A percentile compares a stretch with the other conserved stretches of the same genome.
Conservation (phyloP, 2,797 vertebrate genomes). For the Distichodus sexfasciatus region DNA sequence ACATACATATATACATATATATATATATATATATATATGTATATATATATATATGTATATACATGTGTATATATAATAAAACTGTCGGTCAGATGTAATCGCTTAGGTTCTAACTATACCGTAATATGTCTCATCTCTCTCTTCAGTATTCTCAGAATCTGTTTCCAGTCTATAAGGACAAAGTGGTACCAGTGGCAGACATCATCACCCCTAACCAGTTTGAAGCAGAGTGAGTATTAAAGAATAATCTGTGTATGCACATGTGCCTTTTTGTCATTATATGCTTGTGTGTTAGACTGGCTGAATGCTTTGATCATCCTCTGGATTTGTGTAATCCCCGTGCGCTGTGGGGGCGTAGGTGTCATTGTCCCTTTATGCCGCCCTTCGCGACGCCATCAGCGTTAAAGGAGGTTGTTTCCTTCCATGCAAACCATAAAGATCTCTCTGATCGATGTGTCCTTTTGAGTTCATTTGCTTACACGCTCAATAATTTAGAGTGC, state of each 20-base stretch:
- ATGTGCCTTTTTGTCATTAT: background rate
- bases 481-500: no score
- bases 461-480: no score
- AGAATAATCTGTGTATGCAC: background rate
- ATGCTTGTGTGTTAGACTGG: background rate
- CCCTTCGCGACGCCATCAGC: background rate
- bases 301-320: background rate
- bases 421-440: no score
- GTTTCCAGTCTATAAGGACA: constrained; percentile 91
- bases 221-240: constrained; percentile 91
- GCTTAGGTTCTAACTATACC: no score
- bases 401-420: background rate
- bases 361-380: background rate
- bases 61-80: no score
- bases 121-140: no score
- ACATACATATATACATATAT: no score
- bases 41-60: no score
- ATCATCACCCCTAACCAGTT: constrained; percentile 99
- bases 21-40: no score
- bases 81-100: no score
- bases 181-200: constrained; percentile 92
- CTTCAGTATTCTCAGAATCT: constrained; percentile 91
- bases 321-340: background rate
- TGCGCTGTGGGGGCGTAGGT: background rate
- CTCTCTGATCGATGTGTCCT: no score